phyloP scores from a whole-genome alignment of 2,797 vertebrate species.

The Myoxocephalus aenaeus region DNA sequence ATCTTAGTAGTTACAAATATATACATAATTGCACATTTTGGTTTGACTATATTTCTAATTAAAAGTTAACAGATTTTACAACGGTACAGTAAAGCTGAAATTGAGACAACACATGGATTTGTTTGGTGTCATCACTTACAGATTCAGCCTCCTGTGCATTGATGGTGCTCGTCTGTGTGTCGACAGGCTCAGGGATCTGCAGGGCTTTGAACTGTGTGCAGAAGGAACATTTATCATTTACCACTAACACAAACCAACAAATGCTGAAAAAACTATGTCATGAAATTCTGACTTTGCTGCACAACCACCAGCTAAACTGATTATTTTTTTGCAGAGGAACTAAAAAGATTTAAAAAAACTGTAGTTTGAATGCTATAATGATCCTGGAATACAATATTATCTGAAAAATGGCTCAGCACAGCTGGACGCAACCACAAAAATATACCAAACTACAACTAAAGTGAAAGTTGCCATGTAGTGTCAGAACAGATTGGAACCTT shows the following conservation, averaged over 20 bases:
- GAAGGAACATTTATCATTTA: slow-evolving; percentile 24
- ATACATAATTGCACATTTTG: background rate
- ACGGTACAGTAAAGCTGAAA: background rate
- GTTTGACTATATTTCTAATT: background rate
- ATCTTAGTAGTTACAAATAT: background rate
- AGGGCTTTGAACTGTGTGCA: slow-evolving; percentile 87
- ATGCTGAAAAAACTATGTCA: background rate
- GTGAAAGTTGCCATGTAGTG: background rate
- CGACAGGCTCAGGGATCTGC: slow-evolving; percentile 89
- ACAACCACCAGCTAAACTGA: background rate
- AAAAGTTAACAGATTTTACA: background rate
- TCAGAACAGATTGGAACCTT: background rate
- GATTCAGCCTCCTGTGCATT: slow-evolving; percentile 88
- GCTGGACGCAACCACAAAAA: background rate
- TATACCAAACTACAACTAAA: background rate
- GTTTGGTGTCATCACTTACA: slow-evolving; percentile 82
- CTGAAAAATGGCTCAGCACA: background rate
- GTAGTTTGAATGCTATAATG: no score
- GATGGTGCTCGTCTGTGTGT: slow-evolving; percentile 87
- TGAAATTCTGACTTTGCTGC: background rate
- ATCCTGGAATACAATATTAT: background rate
- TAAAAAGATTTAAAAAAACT: background rate
- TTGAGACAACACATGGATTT: background rate
- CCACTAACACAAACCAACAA: background rate
- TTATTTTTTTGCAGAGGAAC: background rate